Evolutionary conservation across 2,113 vertebrate species (phyloP).

Genomic region (Lophotis ruficrista): DNA sequence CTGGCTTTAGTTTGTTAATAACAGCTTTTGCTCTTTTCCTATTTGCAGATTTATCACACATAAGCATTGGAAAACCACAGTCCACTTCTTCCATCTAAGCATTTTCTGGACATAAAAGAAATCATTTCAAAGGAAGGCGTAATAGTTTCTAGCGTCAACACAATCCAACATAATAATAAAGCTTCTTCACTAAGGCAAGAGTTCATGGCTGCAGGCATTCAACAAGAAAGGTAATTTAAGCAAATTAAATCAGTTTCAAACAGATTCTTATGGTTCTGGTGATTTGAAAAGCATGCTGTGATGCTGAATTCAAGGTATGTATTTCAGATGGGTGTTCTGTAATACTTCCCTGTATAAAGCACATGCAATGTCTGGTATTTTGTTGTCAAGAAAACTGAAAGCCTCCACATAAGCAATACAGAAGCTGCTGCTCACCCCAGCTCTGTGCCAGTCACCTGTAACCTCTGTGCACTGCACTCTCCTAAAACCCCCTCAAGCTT

Average conservation of each 20-base stretch:
- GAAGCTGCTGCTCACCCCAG: neutral
- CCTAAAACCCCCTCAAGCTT: neutral
- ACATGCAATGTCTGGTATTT: neutral
- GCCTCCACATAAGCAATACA: neutral
- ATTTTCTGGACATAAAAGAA: conserved; percentile 16
- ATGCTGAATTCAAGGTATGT: neutral
- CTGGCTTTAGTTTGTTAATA: conserved; percentile 15
- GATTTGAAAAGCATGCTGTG: neutral
- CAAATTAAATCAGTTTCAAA: conserved; percentile 39
- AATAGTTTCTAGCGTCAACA: neutral
- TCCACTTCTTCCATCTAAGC: neutral
- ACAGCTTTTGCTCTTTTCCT: neutral
- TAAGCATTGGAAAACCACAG: neutral
- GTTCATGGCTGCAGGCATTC: neutral
- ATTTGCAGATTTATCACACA: conserved; percentile 4
- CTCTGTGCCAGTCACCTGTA: neutral
- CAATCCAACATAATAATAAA: neutral
- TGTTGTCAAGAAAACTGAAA: neutral
- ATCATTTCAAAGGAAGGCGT: neutral
- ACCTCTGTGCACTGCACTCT: neutral
- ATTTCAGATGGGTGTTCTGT: neutral
- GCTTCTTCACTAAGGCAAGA: neutral
- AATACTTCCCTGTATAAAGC: neutral
- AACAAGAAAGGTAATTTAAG: conserved; percentile 24
- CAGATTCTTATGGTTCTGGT: neutral